Percentiles rank a stretch among this genome's conserved stretches.
Evolutionary conservation across 2,113 vertebrate genomes (phyloP).

Genomic region (Oreochromis niloticus): DNA sequence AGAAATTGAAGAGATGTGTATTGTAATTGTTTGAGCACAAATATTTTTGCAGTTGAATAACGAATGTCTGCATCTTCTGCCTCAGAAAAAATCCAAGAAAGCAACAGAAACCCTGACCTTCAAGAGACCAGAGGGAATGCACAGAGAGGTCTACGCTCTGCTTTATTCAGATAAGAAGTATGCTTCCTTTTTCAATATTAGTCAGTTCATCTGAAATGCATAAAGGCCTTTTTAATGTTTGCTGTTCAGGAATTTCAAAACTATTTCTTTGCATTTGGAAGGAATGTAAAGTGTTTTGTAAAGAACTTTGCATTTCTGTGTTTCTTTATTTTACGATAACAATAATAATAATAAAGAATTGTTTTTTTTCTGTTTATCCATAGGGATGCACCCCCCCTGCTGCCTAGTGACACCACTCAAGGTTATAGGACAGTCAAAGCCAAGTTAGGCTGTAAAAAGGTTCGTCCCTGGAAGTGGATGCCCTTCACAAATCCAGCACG

Average conservation of each 20-base stretch:
- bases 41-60: not conserved
- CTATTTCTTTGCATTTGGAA: not conserved
- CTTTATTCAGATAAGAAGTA: constrained; percentile 99
- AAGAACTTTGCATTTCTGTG: not conserved
- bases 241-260: not conserved
- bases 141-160: constrained; percentile 95
- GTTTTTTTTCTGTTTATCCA: not conserved
- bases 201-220: not conserved
- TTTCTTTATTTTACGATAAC: not conserved
- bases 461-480: constrained; percentile 99
- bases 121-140: constrained; percentile 98
- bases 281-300: not conserved
- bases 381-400: constrained; percentile 92
- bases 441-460: constrained; percentile 95
- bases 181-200: not conserved
- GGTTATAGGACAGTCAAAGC: constrained; percentile 98
- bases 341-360: not conserved
- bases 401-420: constrained; percentile 96
- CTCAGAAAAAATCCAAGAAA: constrained; percentile 97
- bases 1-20: not conserved
- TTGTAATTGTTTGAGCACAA: not conserved
- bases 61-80: not conserved
- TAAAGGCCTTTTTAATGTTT: not conserved
- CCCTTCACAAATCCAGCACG: constrained; percentile 95
- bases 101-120: constrained; percentile 90